These are phyloP conservation scores for Gobius niger DNA, from an alignment of 2,113 vertebrate species.

Conservation along the genomic window DNA sequence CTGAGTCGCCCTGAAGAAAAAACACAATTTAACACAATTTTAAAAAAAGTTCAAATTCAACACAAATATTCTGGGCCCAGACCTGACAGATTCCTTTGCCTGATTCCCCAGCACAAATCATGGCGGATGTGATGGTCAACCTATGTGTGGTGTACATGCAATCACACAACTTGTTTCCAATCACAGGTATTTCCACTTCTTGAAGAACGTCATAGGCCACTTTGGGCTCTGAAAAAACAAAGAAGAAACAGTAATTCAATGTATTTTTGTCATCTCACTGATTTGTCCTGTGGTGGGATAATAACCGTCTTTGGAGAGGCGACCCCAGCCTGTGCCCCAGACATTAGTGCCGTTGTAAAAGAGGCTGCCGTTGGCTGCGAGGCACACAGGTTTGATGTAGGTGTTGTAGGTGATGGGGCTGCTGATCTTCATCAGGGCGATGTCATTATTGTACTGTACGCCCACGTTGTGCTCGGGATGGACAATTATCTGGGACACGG, in stretches of 20 bases:
- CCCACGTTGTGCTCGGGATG: conserved; percentile 65
- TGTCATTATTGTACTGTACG: conserved; percentile 66
- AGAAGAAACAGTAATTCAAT: neutral
- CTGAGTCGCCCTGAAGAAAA: conserved; percentile 83
- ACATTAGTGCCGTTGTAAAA: conserved; percentile 74
- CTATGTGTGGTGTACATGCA: neutral
- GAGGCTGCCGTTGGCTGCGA: conserved; percentile 69
- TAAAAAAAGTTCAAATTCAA: neutral
- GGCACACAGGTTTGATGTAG: conserved; percentile 77
- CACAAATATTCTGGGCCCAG: neutral
- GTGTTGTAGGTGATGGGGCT: conserved; percentile 51
- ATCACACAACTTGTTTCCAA: conserved; percentile 57
- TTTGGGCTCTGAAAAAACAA: conserved; percentile 21
- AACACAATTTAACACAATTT: neutral
- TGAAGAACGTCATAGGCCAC: conserved; percentile 26
- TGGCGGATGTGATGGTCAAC: conserved; percentile 57
- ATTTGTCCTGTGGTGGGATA: neutral
- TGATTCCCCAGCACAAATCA: conserved; percentile 77
- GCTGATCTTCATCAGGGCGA: conserved; percentile 75
- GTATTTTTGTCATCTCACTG: neutral
- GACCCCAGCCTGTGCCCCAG: conserved; percentile 83
- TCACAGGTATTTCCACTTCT: conserved; percentile 66
- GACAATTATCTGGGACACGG: conserved; percentile 44
- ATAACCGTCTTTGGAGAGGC: conserved; percentile 15
- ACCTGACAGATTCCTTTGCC: conserved; percentile 73